These are phyloP conservation scores for Takifugu rubripes DNA, from an alignment of 2,797 vertebrate genomes.

Conservation along the genomic window DNA sequence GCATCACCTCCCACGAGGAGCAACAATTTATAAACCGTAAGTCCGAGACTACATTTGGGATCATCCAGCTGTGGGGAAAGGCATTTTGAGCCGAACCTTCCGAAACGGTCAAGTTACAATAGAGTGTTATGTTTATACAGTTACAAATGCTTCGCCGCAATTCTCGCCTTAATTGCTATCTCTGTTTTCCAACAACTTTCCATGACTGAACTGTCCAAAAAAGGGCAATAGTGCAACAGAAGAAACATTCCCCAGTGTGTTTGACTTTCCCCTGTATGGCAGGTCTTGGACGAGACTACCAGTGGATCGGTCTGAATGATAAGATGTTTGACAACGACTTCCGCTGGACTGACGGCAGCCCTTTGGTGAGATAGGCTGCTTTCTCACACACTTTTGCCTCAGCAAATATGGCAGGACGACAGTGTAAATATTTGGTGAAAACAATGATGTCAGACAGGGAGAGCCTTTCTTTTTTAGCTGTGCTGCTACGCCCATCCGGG, in stretches of 20 bases:
- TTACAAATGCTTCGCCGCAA: too few relatives aligned
- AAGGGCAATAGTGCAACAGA: conserved; percentile 16
- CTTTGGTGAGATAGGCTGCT: conserved; percentile 82
- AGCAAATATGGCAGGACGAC: conserved; percentile 48
- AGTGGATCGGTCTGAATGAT: conserved; percentile 98
- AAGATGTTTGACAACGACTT: conserved; percentile 98
- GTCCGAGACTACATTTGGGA: conserved; percentile 47
- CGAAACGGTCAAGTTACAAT: conserved; percentile 2
- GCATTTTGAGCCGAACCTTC: conserved; percentile 5
- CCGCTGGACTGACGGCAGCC: conserved; percentile 91
- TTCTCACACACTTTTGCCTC: conserved; percentile 44
- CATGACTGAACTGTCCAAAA: conserved; percentile 23
- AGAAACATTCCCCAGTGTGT: conserved; percentile 29
- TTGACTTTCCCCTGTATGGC: conserved; percentile 40
- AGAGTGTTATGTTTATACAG: too few relatives aligned
- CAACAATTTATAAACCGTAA: conserved; percentile 95
- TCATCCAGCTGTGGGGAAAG: not conserved
- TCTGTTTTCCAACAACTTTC: conserved; percentile 6
- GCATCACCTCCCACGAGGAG: conserved; percentile 89
- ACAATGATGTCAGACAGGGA: conserved; percentile 40
- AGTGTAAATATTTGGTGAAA: conserved; percentile 55
- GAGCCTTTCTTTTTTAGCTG: conserved; percentile 26
- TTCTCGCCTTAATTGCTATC: not conserved
- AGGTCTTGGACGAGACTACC: conserved; percentile 97
- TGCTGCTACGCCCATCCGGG: conserved; percentile 19